Conservation (phyloP, 2,113 vertebrate species). For the Aphelocoma coerulescens region DNA sequence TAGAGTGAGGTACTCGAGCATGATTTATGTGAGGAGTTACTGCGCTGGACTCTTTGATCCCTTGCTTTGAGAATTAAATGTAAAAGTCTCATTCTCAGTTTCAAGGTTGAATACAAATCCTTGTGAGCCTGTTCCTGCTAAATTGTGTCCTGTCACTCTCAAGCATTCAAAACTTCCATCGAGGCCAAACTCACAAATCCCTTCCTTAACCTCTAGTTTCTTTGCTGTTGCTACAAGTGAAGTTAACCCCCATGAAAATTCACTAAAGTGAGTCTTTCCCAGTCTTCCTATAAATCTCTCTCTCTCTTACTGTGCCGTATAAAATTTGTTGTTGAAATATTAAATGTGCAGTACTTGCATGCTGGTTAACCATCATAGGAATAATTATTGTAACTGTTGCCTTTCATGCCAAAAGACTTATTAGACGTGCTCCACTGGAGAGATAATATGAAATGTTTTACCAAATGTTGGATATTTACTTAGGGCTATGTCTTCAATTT, state of each 20-base stretch:
- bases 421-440: not conserved
- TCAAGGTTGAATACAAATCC: constrained; percentile 25
- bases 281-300: not conserved
- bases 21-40: not conserved
- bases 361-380: not conserved
- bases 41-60: not conserved
- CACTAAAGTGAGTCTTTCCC: not conserved
- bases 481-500: not conserved
- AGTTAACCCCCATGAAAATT: not conserved
- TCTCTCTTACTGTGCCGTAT: not conserved
- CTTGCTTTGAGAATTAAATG: not conserved
- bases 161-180: not conserved
- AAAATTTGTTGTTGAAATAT: not conserved
- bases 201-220: not conserved
- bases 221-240: not conserved
- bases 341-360: not conserved
- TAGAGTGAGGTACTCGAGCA: not conserved
- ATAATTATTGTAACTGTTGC: not conserved
- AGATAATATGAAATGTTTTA: not conserved
- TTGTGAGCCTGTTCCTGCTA: not conserved
- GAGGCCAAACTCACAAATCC: not conserved
- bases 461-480: not conserved
- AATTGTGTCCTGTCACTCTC: not conserved
- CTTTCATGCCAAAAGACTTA: not conserved
- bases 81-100: not conserved